Evolutionary conservation across 2,113 vertebrate genomes (phyloP), one percentile per base, ranked within the genome.

Genomic region (Antechinus stuartii): DNA sequence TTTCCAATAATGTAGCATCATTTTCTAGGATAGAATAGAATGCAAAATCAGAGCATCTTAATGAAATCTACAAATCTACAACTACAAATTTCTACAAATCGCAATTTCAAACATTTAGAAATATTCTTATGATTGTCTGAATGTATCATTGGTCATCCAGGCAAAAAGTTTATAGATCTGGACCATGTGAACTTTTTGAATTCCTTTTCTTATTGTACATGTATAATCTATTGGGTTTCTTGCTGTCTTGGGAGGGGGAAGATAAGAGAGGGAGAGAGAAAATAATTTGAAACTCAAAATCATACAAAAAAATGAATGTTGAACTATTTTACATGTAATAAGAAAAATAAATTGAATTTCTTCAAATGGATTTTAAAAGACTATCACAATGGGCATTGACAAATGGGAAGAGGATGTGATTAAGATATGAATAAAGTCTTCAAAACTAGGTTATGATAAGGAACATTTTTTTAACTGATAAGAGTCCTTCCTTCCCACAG

Each of bases 11-110:
- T 19, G 49, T 46, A 90, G 52, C 92, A 61, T 7, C 49, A 54
- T 95, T 91, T 93, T 90, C 3, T 91, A 95, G 54, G 91, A 92
- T 46, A 91, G n/a, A 94, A 96, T 93, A 3, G 30, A 35, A 16
- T 12, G 54, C 9, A 54, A 24, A 30, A 11, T 54, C 57, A 92
- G 84, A 84, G 6, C 19, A 84, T 84, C 0, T 84, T 5, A 84
- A 84, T 42, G 35, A 5, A 84, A 0, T 68, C 26, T 68, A 68
- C 30, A 35, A 68, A 68, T 68, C 61, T 68, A 16, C 11, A 68
- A 35, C 61, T 68, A 11, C 12, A 68, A 68, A 35, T 68, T 35
- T 68, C 4, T 68, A 16, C 0, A n/a, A 16, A 42, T 84, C 19
- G 42, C n/a, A 42, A 84, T 42, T 84, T 2, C 68, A 22, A 42